Percentiles rank a stretch among this genome's conserved stretches.
Conservation (phyloP, 2,797 vertebrate species). For the Melanotaenia boesemani region DNA sequence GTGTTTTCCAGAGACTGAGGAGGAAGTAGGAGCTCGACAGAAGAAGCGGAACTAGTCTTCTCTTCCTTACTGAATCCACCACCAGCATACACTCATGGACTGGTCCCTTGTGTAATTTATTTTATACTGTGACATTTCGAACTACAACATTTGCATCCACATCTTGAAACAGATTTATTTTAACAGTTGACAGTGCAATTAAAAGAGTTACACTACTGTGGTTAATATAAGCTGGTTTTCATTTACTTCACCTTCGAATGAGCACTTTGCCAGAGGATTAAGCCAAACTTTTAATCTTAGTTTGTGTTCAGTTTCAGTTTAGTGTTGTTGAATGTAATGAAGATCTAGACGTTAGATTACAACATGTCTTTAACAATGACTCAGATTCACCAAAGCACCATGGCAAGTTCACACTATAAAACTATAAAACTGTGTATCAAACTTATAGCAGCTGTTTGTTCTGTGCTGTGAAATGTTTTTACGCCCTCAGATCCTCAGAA, state of each 20-base stretch:
- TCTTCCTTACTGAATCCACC: not conserved
- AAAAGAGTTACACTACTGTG: constrained; percentile 4
- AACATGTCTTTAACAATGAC: not conserved
- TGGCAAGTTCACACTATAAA: constrained; percentile 19
- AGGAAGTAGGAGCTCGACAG: constrained; percentile 82
- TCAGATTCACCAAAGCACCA: constrained; percentile 34
- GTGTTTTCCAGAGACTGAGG: constrained; percentile 84
- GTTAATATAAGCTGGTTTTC: not conserved
- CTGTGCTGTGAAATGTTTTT: constrained; percentile 38
- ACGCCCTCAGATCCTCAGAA: not conserved
- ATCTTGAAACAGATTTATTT: constrained; percentile 7
- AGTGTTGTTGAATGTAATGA: not conserved
- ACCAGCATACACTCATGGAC: constrained; percentile 24
- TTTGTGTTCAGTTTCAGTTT: not conserved
- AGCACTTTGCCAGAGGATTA: not conserved
- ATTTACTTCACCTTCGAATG: not conserved
- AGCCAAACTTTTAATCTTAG: not conserved
- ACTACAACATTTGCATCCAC: not conserved
- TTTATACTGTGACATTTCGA: constrained; percentile 20
- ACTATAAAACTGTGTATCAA: constrained; percentile 11
- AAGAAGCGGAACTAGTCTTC: constrained; percentile 90
- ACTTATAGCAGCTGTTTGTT: constrained; percentile 18
- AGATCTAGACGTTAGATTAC: constrained; percentile 17
- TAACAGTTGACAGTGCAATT: constrained; percentile 1
- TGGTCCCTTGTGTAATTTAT: constrained; percentile 17